Conservation (phyloP, 92 coral and sea anemone species). For the Epizoanthus fatuus region DNA sequence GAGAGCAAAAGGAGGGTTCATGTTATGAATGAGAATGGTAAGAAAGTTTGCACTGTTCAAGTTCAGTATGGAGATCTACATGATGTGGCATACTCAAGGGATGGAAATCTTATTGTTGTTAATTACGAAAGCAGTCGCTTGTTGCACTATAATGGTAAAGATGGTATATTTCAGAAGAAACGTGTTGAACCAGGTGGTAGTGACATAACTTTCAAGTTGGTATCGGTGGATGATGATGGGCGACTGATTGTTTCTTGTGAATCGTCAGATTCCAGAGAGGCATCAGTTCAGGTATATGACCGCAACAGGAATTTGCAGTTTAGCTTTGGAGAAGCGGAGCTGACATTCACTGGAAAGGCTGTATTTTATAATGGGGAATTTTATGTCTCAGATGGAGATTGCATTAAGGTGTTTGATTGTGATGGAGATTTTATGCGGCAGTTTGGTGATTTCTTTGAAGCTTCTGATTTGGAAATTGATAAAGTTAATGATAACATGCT, state of each 20-base stretch:
- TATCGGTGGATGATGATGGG: slow-evolving; percentile 31
- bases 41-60: slow-evolving; percentile 33
- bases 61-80: slow-evolving; percentile 37
- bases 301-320: slow-evolving; percentile 20
- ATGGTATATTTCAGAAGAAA: slow-evolving; percentile 14
- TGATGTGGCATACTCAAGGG: slow-evolving; percentile 29
- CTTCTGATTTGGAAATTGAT: slow-evolving; percentile 17
- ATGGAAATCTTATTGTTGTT: slow-evolving; percentile 40
- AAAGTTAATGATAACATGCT: not conserved
- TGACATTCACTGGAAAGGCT: slow-evolving; percentile 11
- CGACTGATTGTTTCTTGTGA: slow-evolving; percentile 26
- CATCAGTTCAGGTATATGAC: slow-evolving; percentile 15
- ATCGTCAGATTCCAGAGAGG: not conserved
- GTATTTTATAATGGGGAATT: slow-evolving; percentile 13
- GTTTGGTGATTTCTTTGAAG: slow-evolving; percentile 29
- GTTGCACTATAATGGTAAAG: slow-evolving; percentile 33
- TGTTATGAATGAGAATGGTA: slow-evolving; percentile 1
- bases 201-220: not conserved
- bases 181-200: slow-evolving; percentile 14
- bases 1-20: slow-evolving; percentile 24
- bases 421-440: slow-evolving; percentile 5
- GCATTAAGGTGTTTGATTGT: slow-evolving; percentile 27
- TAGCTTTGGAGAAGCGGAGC: slow-evolving; percentile 33
- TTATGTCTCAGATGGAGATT: slow-evolving; percentile 17
- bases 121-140: slow-evolving; percentile 35